Evolutionary conservation across 2,113 vertebrate species (phyloP), one percentile per base, ranked within the genome.

Genomic region (Brienomyrus longianalis): DNA sequence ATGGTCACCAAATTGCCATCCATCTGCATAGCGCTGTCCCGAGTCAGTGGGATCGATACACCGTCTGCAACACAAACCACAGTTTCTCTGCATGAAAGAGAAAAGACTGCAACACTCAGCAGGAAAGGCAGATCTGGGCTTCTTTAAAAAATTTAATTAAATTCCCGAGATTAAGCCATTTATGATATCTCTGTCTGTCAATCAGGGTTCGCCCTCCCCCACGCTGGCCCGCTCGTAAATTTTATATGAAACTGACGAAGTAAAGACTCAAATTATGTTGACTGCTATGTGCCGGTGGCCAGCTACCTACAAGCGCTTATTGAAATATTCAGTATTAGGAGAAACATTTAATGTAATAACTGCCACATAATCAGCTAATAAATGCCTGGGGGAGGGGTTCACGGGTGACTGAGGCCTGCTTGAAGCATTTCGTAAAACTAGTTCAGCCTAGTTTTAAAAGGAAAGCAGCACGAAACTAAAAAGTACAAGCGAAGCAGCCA

Each of bases 71-170:
- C 52, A 51, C 84, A 86, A 52, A 86, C 45, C n/a, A 35, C 21
- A 54, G 51, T 52, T 52, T n/a, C 47, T 27, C 80, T 48, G 15
- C 43, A 48, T 51, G 45, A 85, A 85, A 48, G n/a, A 56, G n/a
- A 0, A 27, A 13, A 35, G 48, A 51, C 48, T 86, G 48, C 27
- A 52, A 56, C n/a, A 35, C 39, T 85, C 89, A 35, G 83, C 35
- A 70, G 50, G 13, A 91, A 89, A 48, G 31, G 48, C 43, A 88
- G 59, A 91, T 92, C 88, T 54, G 59, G 43, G 83, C 89, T 43
- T 62, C 84, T 89, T 83, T 59, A 89, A 83, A 89, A 91, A 48
- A 45, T 88, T 90, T 83, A 59, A 90, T 88, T 83, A 84, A 62
- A 90, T 39, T 50, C 48, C 54, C 8, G 13, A 89, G 88, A 74